phyloP scores from a whole-genome alignment of 1,140 invertebrate genomes.

The Cataglyphis hispanica region DNA sequence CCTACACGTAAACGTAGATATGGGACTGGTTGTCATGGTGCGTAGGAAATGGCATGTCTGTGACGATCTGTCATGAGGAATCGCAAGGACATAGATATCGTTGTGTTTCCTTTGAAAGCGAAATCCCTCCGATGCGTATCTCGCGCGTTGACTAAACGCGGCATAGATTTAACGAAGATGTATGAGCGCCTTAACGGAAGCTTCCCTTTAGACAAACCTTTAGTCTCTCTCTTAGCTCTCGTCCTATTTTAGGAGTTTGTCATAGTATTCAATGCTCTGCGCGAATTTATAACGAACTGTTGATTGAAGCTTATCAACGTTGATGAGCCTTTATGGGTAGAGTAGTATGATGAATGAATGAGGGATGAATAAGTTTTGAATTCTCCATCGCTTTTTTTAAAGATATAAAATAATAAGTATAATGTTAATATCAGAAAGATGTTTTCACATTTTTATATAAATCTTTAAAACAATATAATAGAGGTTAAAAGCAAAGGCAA shows the following conservation, averaged over 20 bases:
- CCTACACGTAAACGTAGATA: constrained; percentile 4
- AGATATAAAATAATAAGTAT: not conserved
- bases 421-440: not conserved
- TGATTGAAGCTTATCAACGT: not conserved
- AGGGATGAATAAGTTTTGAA: not conserved
- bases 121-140: constrained; percentile 57
- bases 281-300: constrained; percentile 2
- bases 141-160: constrained; percentile 46
- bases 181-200: constrained; percentile 10
- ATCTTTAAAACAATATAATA: not conserved
- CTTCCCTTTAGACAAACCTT: not conserved
- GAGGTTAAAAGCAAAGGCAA: not conserved
- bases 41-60: constrained; percentile 54
- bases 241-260: not conserved
- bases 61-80: constrained; percentile 55
- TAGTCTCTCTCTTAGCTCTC: not conserved
- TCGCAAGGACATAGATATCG: constrained; percentile 38
- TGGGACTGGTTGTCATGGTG: not conserved
- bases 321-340: not conserved
- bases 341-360: not conserved
- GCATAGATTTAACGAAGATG: constrained; percentile 59
- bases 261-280: not conserved
- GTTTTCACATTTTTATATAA: not conserved
- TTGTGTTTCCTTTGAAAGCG: constrained; percentile 49
- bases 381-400: not conserved